These are phyloP conservation scores for Spicauda simplicius DNA, from an alignment of 2,888 invertebrate genomes.

Conservation along the genomic window DNA sequence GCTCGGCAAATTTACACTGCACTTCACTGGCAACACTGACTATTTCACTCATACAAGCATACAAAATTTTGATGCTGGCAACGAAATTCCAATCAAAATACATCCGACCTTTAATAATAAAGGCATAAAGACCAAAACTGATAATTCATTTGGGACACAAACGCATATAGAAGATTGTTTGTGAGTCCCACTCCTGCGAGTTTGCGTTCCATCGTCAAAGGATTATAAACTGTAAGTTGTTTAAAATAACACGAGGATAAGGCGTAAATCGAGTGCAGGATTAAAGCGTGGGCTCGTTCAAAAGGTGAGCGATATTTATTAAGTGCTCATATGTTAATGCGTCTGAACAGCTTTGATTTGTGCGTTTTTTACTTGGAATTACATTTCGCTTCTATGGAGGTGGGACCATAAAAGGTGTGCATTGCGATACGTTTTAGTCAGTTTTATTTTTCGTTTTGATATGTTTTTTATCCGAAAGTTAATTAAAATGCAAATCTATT, in stretches of 20 bases:
- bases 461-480: conserved; percentile 8
- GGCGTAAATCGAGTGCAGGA: conserved; percentile 44
- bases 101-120: conserved; percentile 38
- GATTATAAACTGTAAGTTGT: conserved; percentile 66
- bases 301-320: conserved; percentile 62
- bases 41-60: conserved; percentile 67
- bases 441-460: conserved; percentile 15
- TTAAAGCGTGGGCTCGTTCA: conserved; percentile 55
- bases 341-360: conserved; percentile 32
- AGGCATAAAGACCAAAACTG: conserved; percentile 44
- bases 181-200: conserved; percentile 57
- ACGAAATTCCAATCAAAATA: conserved; percentile 34
- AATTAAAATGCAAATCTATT: background rate
- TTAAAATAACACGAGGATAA: conserved; percentile 54
- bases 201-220: conserved; percentile 58
- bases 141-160: conserved; percentile 27
- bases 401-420: conserved; percentile 19
- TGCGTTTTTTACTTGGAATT: conserved; percentile 29
- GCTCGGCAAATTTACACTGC: conserved; percentile 79
- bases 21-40: conserved; percentile 75
- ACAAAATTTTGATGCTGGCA: conserved; percentile 43
- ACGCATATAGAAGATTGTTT: conserved; percentile 51
- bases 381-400: conserved; percentile 35
- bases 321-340: conserved; percentile 69
- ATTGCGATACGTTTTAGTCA: conserved; percentile 6